Conservation (phyloP, 1,140 invertebrate species). For the Cotesia vestalis region DNA sequence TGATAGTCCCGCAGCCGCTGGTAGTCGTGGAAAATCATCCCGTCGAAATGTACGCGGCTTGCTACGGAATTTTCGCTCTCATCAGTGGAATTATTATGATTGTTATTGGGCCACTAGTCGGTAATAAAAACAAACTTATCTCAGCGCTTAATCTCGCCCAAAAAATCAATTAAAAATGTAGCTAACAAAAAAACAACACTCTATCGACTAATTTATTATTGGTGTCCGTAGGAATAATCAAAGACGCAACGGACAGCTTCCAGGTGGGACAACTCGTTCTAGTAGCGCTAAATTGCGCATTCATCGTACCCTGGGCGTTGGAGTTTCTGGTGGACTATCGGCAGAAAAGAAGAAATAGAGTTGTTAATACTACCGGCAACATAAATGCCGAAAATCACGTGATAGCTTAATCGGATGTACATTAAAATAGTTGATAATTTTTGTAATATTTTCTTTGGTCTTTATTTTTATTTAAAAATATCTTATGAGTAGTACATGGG, state of each 20-base stretch:
- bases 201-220: not conserved
- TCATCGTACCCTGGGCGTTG: conserved; percentile 58
- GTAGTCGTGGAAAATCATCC: conserved; percentile 60
- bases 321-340: conserved; percentile 50
- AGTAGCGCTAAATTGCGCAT: conserved; percentile 52
- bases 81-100: conserved; percentile 58
- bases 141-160: not conserved
- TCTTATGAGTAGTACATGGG: too few relatives aligned
- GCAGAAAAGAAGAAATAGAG: conserved; percentile 30
- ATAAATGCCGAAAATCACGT: not conserved
- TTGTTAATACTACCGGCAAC: not conserved
- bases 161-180: conserved; percentile 1
- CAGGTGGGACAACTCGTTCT: conserved; percentile 54
- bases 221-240: conserved; percentile 55
- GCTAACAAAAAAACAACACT: not conserved
- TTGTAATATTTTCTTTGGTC: not conserved
- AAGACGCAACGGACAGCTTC: conserved; percentile 61
- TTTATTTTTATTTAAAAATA: conserved; percentile 7
- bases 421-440: too few relatives aligned
- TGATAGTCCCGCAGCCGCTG: conserved; percentile 57
- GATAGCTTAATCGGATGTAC: not conserved
- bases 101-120: conserved; percentile 59
- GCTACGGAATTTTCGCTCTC: conserved; percentile 60
- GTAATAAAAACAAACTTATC: conserved; percentile 47
- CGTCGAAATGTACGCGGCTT: conserved; percentile 61